Conservation (phyloP, 2,113 vertebrate genomes). For the Ranitomeya imitator region DNA sequence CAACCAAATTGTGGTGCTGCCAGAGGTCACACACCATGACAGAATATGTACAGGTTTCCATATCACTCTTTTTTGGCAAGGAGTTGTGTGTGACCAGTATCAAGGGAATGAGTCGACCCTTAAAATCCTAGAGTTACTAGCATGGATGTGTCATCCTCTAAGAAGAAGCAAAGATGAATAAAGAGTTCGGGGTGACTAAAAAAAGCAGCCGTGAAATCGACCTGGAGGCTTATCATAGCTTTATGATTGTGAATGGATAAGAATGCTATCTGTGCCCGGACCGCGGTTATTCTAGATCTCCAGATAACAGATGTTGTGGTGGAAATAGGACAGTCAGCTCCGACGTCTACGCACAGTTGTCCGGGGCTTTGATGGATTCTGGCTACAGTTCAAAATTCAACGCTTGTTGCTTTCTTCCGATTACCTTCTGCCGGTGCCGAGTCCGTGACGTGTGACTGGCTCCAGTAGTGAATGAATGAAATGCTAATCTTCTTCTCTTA, state of each 20-base stretch:
- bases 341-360: slow-evolving; percentile 27
- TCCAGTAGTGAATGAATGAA: slow-evolving; percentile 8
- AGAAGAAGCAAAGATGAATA: not conserved
- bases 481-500: not conserved
- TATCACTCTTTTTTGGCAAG: not conserved
- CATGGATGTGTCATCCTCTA: slow-evolving; percentile 11
- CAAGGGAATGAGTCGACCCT: not conserved
- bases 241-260: slow-evolving; percentile 3
- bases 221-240: slow-evolving; percentile 20
- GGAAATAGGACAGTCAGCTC: slow-evolving; percentile 38
- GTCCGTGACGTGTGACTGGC: slow-evolving; percentile 12
- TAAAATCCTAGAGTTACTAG: not conserved
- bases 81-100: not conserved
- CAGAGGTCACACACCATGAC: not conserved
- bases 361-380: slow-evolving; percentile 21
- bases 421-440: slow-evolving; percentile 9
- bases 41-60: not conserved
- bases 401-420: not conserved
- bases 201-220: slow-evolving; percentile 1
- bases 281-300: slow-evolving; percentile 16
- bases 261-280: slow-evolving; percentile 1
- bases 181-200: not conserved
- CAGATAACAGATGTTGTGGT: slow-evolving; percentile 43
- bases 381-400: slow-evolving; percentile 16
- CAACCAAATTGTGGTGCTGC: not conserved